These are phyloP conservation scores for Volucella inflata DNA, from an alignment of 2,888 invertebrate genomes.

Conservation along the genomic window DNA sequence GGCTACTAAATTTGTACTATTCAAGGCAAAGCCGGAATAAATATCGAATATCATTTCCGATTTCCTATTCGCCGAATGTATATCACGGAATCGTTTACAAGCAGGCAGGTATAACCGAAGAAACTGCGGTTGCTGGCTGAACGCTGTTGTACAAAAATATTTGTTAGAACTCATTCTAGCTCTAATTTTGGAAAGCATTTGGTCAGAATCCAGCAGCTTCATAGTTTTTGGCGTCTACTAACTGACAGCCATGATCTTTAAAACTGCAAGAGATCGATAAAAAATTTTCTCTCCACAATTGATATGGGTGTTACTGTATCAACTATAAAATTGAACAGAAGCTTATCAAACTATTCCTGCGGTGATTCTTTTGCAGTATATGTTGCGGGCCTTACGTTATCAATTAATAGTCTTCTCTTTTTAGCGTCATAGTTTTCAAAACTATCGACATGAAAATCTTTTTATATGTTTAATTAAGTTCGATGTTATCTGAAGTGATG, in stretches of 20 bases:
- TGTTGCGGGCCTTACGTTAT: neutral
- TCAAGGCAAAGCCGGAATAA: conserved; percentile 34
- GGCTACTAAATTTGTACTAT: conserved; percentile 40
- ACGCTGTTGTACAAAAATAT: neutral
- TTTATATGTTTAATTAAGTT: conserved; percentile 3
- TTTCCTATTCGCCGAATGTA: neutral
- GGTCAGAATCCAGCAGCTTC: neutral
- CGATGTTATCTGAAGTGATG: neutral
- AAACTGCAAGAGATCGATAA: neutral
- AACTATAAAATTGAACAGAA: conserved; percentile 4
- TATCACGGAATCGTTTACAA: neutral
- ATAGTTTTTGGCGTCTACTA: neutral
- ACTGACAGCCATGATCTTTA: neutral
- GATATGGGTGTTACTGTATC: conserved; percentile 4
- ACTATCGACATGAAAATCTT: conserved; percentile 3
- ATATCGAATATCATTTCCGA: too few species aligned
- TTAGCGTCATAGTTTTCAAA: neutral
- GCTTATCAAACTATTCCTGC: conserved; percentile 4
- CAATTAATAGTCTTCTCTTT: neutral
- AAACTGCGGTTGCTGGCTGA: neutral
- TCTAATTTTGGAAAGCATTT: neutral
- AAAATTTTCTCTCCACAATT: conserved; percentile 7
- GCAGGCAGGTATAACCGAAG: neutral
- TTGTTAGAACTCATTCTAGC: neutral
- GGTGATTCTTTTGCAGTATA: neutral